These are phyloP conservation scores for Carassius carassius DNA, from an alignment of 2,113 vertebrate species.

Conservation along the genomic window DNA sequence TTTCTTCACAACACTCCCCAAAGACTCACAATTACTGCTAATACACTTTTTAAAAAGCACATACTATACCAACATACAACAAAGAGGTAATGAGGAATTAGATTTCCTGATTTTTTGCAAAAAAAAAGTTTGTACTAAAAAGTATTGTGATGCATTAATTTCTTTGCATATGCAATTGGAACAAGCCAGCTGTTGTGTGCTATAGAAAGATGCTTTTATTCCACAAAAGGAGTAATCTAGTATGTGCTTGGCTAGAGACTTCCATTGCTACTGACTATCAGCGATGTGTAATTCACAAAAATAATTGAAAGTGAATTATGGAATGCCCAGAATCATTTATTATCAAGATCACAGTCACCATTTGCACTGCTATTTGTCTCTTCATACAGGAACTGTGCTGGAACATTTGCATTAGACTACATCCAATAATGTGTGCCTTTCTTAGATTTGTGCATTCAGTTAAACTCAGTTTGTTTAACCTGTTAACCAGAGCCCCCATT, in stretches of 20 bases:
- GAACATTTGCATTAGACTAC: background rate
- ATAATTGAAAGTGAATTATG: background rate
- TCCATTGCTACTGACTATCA: background rate
- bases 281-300: background rate
- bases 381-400: background rate
- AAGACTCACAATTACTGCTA: background rate
- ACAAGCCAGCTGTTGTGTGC: background rate
- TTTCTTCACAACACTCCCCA: background rate
- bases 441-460: background rate
- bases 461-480: conserved; percentile 8
- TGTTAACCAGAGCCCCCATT: too few relatives aligned
- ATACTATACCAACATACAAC: background rate
- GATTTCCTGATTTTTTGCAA: background rate
- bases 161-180: background rate
- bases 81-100: background rate
- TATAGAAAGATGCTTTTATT: conserved; percentile 14
- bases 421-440: background rate
- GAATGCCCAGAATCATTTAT: conserved; percentile 6
- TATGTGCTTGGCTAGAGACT: background rate
- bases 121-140: background rate
- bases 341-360: conserved; percentile 1
- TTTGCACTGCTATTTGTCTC: background rate
- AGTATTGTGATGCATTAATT: background rate
- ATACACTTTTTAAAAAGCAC: background rate
- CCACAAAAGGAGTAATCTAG: background rate